Evolutionary conservation across 2,797 vertebrate genomes (phyloP), one percentile per base, ranked within the genome.

Genomic region (Arrhamphus sclerolepis): DNA sequence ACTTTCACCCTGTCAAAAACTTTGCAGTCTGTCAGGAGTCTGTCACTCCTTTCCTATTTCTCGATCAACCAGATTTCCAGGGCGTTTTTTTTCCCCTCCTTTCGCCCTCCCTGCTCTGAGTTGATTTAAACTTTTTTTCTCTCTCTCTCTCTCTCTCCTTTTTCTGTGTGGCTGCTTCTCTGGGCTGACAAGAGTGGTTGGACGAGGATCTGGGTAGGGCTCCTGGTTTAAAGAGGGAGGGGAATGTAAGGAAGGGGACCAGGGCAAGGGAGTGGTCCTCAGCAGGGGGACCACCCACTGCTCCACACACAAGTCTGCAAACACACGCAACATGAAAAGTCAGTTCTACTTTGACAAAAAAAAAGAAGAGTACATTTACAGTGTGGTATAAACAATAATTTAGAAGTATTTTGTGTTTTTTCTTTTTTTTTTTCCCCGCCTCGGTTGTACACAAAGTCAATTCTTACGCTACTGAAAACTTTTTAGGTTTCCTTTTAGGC

Each of bases 111-210:
- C 78, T 19, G 65, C 59, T 80, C 59, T 42, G 56, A 77, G 86
- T 88, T 84, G 80, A 79, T 78, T 76, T 86, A 59, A 72, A 79
- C 74, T 80, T 80, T 52, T 83, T 80, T 77, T 82, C 61, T 70
- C 16, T 17, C 21, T 31, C 34, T 22, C 13, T 82, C 61, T 70
- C 16, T 17, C 21, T 31, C 34, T 22, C 13, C 2, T 40, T 55
- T 17, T 3, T 78, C 72, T 82, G 78, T 84, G 85, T 77, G 68
- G 82, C 88, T 89, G 88, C 88, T 89, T 77, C 73, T 91, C 89
- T 82, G 78, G 87, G 88, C 89, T 92, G 87, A 87, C 83, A 84
- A 91, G 89, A 93, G 91, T 93, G 91, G 86, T 83, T 78, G 82
- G 76, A 79, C 43, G 70, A 70, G 60, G 82, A 78, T 70, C 57